A percentile compares a stretch with the other conserved stretches of the same genome.
Evolutionary conservation across 2,888 invertebrate genomes (phyloP).

Genomic region (Bembecia ichneumoniformis): DNA sequence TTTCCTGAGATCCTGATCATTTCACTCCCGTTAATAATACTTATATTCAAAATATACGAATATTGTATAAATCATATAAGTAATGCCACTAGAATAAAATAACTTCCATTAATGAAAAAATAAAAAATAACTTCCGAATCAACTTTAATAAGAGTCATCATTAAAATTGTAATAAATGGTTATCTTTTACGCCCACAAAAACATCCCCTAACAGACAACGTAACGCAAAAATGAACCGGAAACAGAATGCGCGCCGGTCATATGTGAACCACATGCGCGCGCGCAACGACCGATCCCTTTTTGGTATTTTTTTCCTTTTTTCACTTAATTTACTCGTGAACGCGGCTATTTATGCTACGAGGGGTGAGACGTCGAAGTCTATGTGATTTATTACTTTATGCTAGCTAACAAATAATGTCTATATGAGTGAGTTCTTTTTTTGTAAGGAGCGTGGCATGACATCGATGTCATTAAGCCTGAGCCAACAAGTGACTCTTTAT

Average conservation of each 20-base stretch:
- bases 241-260: conserved; percentile 46
- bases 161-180: conserved; percentile 6
- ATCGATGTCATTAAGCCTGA: conserved; percentile 11
- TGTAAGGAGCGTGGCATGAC: neutral
- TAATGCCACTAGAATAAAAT: no score
- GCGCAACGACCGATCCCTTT: conserved; percentile 46
- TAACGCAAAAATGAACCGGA: conserved; percentile 59
- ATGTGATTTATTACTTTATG: conserved; percentile 47
- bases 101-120: no score
- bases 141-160: no score
- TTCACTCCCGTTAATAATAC: no score
- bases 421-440: neutral
- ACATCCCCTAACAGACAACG: conserved; percentile 29
- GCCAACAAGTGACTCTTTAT: conserved; percentile 44
- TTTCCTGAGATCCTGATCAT: no score
- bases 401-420: conserved; percentile 16
- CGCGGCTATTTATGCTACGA: conserved; percentile 43
- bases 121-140: no score
- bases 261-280: conserved; percentile 58
- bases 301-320: conserved; percentile 45
- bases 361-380: conserved; percentile 37
- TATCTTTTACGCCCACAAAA: conserved; percentile 26
- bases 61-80: no score
- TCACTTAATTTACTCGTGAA: conserved; percentile 39
- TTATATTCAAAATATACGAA: no score